Percentiles rank a stretch among this genome's conserved stretches.
Conservation (phyloP, 2,888 invertebrate species). For the Volucella zonaria region DNA sequence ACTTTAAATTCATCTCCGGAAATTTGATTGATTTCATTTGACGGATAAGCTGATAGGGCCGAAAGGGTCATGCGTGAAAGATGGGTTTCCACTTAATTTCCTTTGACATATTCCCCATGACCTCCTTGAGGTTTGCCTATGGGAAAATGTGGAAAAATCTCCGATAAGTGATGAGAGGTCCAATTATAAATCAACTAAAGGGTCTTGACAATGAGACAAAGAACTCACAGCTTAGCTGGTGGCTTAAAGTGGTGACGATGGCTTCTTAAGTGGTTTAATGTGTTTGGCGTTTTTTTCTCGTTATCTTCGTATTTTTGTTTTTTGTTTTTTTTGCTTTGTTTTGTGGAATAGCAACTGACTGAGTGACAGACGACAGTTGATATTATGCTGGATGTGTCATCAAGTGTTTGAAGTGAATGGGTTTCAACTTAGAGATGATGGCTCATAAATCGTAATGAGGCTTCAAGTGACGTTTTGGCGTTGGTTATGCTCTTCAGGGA, state of each 20-base stretch:
- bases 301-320: conserved; percentile 1
- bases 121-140: conserved; percentile 17
- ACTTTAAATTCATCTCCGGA: conserved; percentile 5
- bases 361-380: conserved; percentile 71
- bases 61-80: conserved; percentile 47
- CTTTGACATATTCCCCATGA: conserved; percentile 61
- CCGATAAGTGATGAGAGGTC: conserved; percentile 66
- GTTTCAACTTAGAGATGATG: conserved; percentile 40
- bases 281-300: conserved; percentile 44
- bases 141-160: conserved; percentile 52
- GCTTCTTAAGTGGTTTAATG: conserved; percentile 74
- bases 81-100: conserved; percentile 64
- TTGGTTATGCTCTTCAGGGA: conserved; percentile 47
- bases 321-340: conserved; percentile 20
- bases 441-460: conserved; percentile 65
- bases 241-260: conserved; percentile 60
- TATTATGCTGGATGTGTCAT: conserved; percentile 63
- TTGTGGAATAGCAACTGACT: conserved; percentile 55
- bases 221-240: conserved; percentile 55
- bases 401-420: conserved; percentile 40
- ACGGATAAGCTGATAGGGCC: conserved; percentile 6
- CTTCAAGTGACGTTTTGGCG: conserved; percentile 58
- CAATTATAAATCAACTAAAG: conserved; percentile 66
- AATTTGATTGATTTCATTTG: conserved; percentile 63
- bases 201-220: conserved; percentile 31